A percentile compares a stretch with the other conserved stretches of the same genome.
Evolutionary conservation across 2,113 vertebrate species (phyloP).

Genomic region (Sceloporus tristichus): DNA sequence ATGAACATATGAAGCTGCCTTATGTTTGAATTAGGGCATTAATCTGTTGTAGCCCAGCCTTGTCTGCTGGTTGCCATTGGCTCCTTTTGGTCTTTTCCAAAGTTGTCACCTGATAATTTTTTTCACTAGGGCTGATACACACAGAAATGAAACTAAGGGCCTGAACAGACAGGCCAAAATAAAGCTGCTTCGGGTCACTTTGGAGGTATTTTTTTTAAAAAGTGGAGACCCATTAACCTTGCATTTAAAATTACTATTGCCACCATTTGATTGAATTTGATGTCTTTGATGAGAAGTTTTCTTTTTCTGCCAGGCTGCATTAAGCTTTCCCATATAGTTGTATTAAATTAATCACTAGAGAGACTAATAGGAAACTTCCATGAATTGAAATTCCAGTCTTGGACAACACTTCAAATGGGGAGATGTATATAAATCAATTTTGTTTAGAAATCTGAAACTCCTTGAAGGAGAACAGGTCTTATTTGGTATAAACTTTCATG

Average conservation of each 20-base stretch:
- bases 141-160: too few species aligned
- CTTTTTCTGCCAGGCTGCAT: not conserved
- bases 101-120: too few species aligned
- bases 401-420: not conserved
- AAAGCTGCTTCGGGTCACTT: too few species aligned
- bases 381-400: not conserved
- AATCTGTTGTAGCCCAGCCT: not conserved
- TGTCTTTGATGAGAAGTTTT: not conserved
- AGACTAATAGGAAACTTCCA: not conserved
- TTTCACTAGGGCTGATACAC: too few species aligned
- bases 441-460: not conserved
- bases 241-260: not conserved
- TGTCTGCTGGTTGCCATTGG: not conserved
- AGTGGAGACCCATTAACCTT: not conserved
- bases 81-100: too few species aligned
- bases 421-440: not conserved
- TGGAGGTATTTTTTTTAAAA: not conserved
- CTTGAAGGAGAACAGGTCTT: too few species aligned
- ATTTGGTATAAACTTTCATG: too few species aligned
- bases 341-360: not conserved
- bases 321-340: not conserved
- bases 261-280: not conserved
- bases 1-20: not conserved
- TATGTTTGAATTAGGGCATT: not conserved
- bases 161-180: too few species aligned